A percentile compares a stretch with the other conserved stretches of the same genome.
Evolutionary conservation across 2,113 vertebrate genomes (phyloP).

Genomic region (Megalops atlanticus): DNA sequence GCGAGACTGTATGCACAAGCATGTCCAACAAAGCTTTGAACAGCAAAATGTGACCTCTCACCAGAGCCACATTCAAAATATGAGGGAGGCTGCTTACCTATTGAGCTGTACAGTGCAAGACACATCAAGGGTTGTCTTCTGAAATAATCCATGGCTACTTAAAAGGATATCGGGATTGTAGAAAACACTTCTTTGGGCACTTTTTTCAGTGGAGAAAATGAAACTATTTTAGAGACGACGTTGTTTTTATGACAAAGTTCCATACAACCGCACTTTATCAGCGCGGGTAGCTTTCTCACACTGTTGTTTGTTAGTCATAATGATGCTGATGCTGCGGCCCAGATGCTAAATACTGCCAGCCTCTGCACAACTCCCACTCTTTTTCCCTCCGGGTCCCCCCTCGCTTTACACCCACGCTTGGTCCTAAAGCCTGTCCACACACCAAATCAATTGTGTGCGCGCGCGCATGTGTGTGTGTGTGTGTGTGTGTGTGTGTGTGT

Average conservation of each 20-base stretch:
- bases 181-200: constrained; percentile 31
- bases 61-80: background rate
- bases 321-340: constrained; percentile 70
- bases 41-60: background rate
- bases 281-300: constrained; percentile 37
- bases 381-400: constrained; percentile 13
- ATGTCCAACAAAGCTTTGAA: background rate
- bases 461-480: too few relatives aligned
- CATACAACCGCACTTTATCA: background rate
- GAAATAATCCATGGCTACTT: constrained; percentile 66
- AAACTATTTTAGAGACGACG: constrained; percentile 15
- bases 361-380: constrained; percentile 45
- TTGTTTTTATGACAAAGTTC: constrained; percentile 11
- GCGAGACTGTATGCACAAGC: background rate
- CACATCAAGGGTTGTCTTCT: constrained; percentile 38
- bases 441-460: background rate
- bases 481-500: too few relatives aligned
- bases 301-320: constrained; percentile 54
- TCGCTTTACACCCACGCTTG: constrained; percentile 4
- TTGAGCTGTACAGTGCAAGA: constrained; percentile 47
- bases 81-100: constrained; percentile 20
- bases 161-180: constrained; percentile 42
- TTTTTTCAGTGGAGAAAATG: constrained; percentile 28
- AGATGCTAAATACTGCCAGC: constrained; percentile 33
- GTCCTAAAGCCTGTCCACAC: constrained; percentile 37